A percentile compares a stretch with the other conserved stretches of the same genome.
Evolutionary conservation across 1,140 invertebrate species (phyloP).

Genomic region (Pseudachorutes palmiensis): DNA sequence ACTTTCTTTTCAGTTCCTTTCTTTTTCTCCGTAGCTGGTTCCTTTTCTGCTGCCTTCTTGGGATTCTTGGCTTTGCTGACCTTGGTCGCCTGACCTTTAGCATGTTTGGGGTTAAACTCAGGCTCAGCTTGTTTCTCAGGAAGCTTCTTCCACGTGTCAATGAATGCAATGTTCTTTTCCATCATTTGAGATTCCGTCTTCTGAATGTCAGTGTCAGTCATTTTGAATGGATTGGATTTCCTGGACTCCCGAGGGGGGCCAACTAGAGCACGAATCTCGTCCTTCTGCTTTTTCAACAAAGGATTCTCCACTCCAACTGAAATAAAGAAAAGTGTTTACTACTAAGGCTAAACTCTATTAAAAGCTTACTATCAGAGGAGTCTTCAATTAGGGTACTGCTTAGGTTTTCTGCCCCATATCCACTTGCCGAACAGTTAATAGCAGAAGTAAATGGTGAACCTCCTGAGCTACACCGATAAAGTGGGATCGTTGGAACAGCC

Average conservation of each 20-base stretch:
- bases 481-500: no score
- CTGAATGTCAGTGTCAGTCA: background rate
- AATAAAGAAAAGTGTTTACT: background rate
- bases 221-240: constrained; percentile 33
- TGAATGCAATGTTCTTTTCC: constrained; percentile 26
- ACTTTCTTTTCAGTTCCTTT: background rate
- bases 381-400: no score
- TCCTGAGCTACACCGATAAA: no score
- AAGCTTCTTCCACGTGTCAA: constrained; percentile 36
- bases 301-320: constrained; percentile 27
- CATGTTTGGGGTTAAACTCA: constrained; percentile 32
- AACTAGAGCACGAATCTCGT: constrained; percentile 31
- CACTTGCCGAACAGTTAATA: no score
- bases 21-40: constrained; percentile 5
- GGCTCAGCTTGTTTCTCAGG: constrained; percentile 22
- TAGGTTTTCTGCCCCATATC: no score
- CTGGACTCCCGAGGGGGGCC: background rate
- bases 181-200: constrained; percentile 7
- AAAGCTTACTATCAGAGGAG: no score
- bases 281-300: constrained; percentile 30
- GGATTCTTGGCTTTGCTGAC: constrained; percentile 3
- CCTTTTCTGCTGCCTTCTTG: constrained; percentile 5
- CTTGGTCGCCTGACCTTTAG: constrained; percentile 15
- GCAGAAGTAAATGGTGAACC: no score
- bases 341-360: no score